Evolutionary conservation across 2,888 invertebrate genomes (phyloP), one percentile per base, ranked within the genome.

Genomic region (Hartigia nigra): DNA sequence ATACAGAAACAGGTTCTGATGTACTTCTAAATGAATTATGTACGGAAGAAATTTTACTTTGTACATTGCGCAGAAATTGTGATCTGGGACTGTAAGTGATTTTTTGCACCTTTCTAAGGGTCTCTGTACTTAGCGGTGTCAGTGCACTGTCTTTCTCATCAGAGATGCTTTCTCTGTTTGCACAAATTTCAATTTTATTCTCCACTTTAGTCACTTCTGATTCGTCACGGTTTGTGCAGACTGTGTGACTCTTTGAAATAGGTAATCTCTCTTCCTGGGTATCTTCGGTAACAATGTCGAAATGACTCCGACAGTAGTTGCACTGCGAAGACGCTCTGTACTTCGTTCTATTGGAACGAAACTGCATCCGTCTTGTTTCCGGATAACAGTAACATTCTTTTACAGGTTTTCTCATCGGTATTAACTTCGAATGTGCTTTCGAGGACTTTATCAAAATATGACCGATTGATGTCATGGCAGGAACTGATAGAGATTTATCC

Each of bases 61-160:
- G 79, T 31, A 79, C 79, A 34, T 70, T 77, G 31, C 75, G 72
- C 70, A 79, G 32, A 55, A 79, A 79, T 74, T 79, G 39, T 11
- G 79, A 79, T 69, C 79, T 79, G 34, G 79, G 79, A 5, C 77
- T 79, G 31, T 79, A 79, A 14, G 77, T 69, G 70, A 79, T 79
- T 32, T 77, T 74, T 34, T 77, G 77, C 31, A 77, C 79, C 37
- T 77, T 36, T 69, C 14, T 79, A 23, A 77, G 37, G n/a, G 79
- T 79, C 37, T 77, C 74, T 36, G n/a, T 34, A n/a, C 79, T 79
- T 31, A 79, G 32, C 2, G 79, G 77, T 5, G 79, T 77, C 31
- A 5, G 12, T 14, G 12, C 36, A 23, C 37, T 11, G 23, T 32
- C 75, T 35, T 39, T 34, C n/a, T 32, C 37, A 34, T 34, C 36